These are phyloP conservation scores for Meta bourneti DNA, from an alignment of 2,888 invertebrate species.

Conservation along the genomic window DNA sequence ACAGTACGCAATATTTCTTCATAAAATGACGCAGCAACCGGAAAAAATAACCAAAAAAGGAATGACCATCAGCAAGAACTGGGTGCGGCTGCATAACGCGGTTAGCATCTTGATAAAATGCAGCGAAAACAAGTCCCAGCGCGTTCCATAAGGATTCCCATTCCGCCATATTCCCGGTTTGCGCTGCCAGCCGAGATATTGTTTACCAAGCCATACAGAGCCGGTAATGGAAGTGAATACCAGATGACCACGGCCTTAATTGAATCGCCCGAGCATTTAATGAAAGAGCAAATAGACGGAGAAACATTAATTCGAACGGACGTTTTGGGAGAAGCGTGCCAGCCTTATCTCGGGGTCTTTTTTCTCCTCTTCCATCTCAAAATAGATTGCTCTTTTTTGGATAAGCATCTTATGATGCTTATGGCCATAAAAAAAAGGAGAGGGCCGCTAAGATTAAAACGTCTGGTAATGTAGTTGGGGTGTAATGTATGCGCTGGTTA, in stretches of 20 bases:
- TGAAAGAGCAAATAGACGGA: constrained; percentile 58
- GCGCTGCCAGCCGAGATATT: constrained; percentile 31
- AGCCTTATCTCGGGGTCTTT: background rate
- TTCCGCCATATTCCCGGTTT: constrained; percentile 8
- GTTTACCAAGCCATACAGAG: constrained; percentile 32
- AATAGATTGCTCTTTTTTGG: background rate
- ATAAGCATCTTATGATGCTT: constrained; percentile 40
- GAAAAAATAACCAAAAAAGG: background rate
- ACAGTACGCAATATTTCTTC: too few relatives aligned
- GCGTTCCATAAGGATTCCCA: constrained; percentile 1
- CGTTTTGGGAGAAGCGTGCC: background rate
- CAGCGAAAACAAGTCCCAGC: constrained; percentile 11
- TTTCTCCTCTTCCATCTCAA: background rate
- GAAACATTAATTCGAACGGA: constrained; percentile 47
- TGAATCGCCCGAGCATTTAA: constrained; percentile 60
- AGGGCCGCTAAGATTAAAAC: background rate
- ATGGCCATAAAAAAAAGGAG: constrained; percentile 12
- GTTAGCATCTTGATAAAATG: constrained; percentile 4
- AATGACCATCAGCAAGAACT: background rate
- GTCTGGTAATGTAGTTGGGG: background rate
- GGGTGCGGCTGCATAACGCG: background rate
- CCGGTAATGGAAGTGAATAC: constrained; percentile 54
- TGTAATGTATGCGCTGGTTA: background rate
- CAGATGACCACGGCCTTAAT: constrained; percentile 57
- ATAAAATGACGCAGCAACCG: too few relatives aligned